Evolutionary conservation across 2,797 vertebrate genomes (phyloP), one percentile per base, ranked within the genome.

Genomic region (Muraenolepis orangiensis): DNA sequence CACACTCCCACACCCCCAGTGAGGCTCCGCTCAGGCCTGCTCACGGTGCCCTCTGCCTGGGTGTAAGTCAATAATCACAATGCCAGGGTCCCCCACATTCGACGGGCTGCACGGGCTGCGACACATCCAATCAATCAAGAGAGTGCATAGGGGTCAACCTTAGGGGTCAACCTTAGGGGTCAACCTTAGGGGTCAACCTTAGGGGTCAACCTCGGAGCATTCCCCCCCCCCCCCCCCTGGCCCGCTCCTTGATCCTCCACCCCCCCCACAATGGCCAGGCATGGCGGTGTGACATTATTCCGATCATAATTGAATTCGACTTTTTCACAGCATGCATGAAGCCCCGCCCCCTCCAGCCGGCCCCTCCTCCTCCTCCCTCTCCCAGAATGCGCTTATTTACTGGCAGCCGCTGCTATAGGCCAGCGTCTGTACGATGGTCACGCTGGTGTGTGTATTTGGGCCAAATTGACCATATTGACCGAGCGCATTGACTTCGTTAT

Each of bases 1-100:
- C n/a, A n/a, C n/a, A n/a, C n/a, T n/a, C n/a, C n/a, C n/a, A n/a
- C n/a, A n/a, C n/a, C n/a, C 12, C 38, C 1, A 40, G 14, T 82
- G 85, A n/a, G 89, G 81, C 88, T 91, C 89, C 80, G 86, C 87
- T 84, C 86, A 78, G 72, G 82, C 83, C 88, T 91, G 88, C 91
- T 91, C 87, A 87, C 84, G 28, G 84, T 88, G 89, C 86, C 89
- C 87, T 91, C 87, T 89, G 89, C 87, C 87, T 78, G 70, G 83
- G 84, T 10, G 6, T 90, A 93, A 92, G 91, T 92, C 92, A 93
- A 93, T 94, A 91, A 93, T n/a, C n/a, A n/a, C 30, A 61, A 86
- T 79, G 83, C 83, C 74, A 57, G 85, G 38, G 38, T 40, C 86
- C 87, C 87, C 87, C 87, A 81, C 76, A 87, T 73, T 69, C 80